phyloP scores from a whole-genome alignment of 1,140 invertebrate species.

The Stenopsyche tienmushanensis region DNA sequence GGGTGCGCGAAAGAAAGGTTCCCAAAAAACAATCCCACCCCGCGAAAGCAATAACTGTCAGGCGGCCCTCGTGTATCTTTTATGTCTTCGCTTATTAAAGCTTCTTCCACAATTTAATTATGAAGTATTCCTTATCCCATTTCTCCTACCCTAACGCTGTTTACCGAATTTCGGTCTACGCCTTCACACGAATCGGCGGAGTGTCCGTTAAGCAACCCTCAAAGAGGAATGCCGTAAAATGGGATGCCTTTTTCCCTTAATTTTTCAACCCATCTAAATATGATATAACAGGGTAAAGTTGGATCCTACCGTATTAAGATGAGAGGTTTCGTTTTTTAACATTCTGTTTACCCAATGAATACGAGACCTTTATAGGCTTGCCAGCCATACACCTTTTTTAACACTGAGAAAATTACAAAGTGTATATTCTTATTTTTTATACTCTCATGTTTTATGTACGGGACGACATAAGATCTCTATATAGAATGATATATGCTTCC shows the following conservation, averaged over 20 bases:
- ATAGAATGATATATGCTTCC: no score
- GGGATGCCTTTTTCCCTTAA: slow-evolving; percentile 16
- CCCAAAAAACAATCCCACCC: slow-evolving; percentile 9
- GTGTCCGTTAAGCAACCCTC: slow-evolving; percentile 10
- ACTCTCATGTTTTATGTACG: no score
- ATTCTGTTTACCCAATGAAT: background rate
- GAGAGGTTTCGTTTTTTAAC: background rate
- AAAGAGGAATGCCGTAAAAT: slow-evolving; percentile 4
- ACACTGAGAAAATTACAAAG: no score
- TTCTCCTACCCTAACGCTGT: slow-evolving; percentile 13
- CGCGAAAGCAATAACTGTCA: slow-evolving; percentile 26
- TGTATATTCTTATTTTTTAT: no score
- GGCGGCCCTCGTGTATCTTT: slow-evolving; percentile 16
- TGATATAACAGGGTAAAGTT: background rate
- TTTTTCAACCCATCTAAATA: slow-evolving; percentile 11
- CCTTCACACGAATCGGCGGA: slow-evolving; percentile 4
- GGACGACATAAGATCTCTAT: no score
- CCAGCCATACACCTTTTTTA: no score
- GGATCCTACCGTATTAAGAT: background rate
- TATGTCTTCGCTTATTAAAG: slow-evolving; percentile 23
- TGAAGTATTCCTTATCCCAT: slow-evolving; percentile 24
- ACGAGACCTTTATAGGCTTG: background rate
- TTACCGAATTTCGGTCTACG: slow-evolving; percentile 24
- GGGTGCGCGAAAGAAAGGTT: no score
- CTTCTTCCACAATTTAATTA: slow-evolving; percentile 25